Percentiles rank a stretch among this genome's conserved stretches.
phyloP scores from a whole-genome alignment of 2,888 invertebrate species.

The Cacoxenus indagator region DNA sequence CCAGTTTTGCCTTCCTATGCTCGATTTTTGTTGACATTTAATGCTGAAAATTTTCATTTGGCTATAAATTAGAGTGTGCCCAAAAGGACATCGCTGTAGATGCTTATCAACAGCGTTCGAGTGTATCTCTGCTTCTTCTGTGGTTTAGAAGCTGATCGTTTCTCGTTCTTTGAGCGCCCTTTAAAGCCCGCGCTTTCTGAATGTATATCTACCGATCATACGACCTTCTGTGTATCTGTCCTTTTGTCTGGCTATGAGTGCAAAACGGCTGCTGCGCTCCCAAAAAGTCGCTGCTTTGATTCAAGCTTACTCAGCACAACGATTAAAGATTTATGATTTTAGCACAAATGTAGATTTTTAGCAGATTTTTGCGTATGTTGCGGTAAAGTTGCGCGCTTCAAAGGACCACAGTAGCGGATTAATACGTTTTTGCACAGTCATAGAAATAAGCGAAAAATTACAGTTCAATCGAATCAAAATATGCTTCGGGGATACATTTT shows the following conservation, averaged over 20 bases:
- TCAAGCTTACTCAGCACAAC: not conserved
- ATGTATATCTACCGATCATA: no score
- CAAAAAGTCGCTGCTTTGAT: no score
- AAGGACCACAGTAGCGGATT: constrained; percentile 2
- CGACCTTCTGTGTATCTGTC: no score
- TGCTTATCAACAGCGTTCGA: not conserved
- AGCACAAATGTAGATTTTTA: constrained; percentile 16
- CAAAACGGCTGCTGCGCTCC: not conserved
- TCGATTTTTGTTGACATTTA: not conserved
- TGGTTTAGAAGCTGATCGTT: not conserved
- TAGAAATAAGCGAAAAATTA: no score
- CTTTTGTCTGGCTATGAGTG: no score
- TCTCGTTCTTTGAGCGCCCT: not conserved
- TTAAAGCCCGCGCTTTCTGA: no score
- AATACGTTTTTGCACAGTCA: no score
- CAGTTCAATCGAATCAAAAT: no score
- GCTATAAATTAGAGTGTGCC: constrained; percentile 4
- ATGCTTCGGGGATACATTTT: no score
- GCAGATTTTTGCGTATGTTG: constrained; percentile 20
- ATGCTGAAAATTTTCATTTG: not conserved
- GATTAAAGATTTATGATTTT: constrained; percentile 17
- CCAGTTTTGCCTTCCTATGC: not conserved
- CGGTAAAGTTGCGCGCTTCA: constrained; percentile 7
- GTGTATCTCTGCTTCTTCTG: not conserved
- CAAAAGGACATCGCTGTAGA: constrained; percentile 2